Conservation (phyloP, 2,113 vertebrate species). For the Nymphicus hollandicus region DNA sequence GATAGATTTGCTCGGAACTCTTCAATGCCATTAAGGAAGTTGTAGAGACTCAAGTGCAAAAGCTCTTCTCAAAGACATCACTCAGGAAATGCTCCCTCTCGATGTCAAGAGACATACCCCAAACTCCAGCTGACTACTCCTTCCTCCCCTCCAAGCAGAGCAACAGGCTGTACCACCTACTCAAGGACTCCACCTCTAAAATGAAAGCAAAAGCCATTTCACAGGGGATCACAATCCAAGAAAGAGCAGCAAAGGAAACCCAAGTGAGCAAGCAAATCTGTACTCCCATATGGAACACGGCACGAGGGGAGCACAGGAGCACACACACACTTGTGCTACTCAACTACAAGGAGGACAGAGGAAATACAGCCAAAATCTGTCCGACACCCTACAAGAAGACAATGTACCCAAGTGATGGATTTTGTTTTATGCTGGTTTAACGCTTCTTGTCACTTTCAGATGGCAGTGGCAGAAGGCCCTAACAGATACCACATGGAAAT, state of each 20-base stretch:
- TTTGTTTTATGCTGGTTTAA: not conserved
- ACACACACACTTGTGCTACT: not conserved
- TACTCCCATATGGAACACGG: not conserved
- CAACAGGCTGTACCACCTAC: not conserved
- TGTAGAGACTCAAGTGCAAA: not conserved
- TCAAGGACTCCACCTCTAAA: not conserved
- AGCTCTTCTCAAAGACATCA: not conserved
- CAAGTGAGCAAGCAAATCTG: constrained; percentile 22
- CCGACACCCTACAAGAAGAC: not conserved
- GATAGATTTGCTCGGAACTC: not conserved
- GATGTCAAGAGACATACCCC: not conserved
- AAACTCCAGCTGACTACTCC: not conserved
- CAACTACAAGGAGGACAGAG: not conserved
- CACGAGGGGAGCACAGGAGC: not conserved
- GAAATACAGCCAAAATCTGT: not conserved
- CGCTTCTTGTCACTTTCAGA: not conserved
- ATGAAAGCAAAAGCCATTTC: not conserved
- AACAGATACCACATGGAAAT: not conserved
- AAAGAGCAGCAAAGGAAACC: not conserved
- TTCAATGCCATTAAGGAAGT: not conserved
- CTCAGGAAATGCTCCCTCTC: not conserved
- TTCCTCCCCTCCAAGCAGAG: not conserved
- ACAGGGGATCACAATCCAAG: not conserved
- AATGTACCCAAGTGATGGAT: not conserved
- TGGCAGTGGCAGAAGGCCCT: not conserved